Evolutionary conservation across 2,113 vertebrate species (phyloP).

Genomic region (Gallinago undulata): DNA sequence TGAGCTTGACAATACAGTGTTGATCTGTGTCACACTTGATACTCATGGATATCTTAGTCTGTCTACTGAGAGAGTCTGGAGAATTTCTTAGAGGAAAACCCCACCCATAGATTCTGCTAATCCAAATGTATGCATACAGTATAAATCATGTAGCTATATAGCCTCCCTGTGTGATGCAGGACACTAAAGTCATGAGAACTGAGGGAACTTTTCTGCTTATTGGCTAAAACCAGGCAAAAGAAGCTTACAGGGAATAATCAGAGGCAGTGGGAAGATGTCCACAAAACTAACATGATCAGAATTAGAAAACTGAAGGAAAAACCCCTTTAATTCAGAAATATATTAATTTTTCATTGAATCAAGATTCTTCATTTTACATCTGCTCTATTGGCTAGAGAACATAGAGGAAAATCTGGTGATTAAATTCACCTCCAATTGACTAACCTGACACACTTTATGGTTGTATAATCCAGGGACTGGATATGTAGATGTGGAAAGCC

Average conservation of each 20-base stretch:
- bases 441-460: neutral
- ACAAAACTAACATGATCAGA: neutral
- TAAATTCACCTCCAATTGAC: neutral
- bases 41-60: neutral
- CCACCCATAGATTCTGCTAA: neutral
- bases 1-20: neutral
- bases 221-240: neutral
- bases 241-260: neutral
- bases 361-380: neutral
- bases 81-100: neutral
- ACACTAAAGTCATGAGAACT: neutral
- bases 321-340: neutral
- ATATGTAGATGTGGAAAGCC: neutral
- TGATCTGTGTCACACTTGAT: neutral
- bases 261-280: neutral
- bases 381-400: neutral
- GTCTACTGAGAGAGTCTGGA: neutral
- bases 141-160: neutral
- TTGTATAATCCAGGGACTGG: neutral
- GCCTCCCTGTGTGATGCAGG: neutral
- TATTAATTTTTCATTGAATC: neutral
- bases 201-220: neutral
- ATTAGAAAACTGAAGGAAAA: neutral
- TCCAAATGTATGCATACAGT: neutral
- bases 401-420: neutral